These are phyloP conservation scores for Heliconius himera DNA, from an alignment of 1,140 invertebrate genomes.

Conservation along the genomic window DNA sequence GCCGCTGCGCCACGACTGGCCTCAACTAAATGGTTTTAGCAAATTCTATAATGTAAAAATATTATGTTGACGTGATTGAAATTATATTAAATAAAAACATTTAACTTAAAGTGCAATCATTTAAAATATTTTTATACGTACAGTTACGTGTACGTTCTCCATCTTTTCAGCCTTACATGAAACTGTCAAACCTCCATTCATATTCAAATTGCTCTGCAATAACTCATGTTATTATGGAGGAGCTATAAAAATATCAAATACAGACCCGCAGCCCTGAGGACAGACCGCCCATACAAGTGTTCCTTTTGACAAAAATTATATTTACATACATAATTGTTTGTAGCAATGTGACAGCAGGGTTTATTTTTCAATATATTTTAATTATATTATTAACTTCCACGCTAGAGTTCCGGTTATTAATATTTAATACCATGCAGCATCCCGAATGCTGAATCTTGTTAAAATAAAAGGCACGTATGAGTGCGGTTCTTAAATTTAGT, in stretches of 20 bases:
- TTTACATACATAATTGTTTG: conserved; percentile 18
- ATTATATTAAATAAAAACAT: not conserved
- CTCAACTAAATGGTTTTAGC: not conserved
- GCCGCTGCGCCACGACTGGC: too few species aligned
- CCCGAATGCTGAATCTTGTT: conserved; percentile 24
- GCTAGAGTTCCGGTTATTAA: not conserved
- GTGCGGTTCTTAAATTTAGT: conserved; percentile 40
- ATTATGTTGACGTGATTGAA: not conserved
- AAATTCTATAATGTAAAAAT: not conserved
- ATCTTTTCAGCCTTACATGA: conserved; percentile 55
- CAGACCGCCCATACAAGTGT: conserved; percentile 18
- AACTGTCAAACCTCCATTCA: conserved; percentile 72
- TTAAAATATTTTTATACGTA: not conserved
- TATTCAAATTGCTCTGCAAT: conserved; percentile 73
- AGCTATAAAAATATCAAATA: conserved; percentile 77
- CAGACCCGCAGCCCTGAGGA: conserved; percentile 49
- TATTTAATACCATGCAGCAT: not conserved
- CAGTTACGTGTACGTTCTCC: conserved; percentile 33
- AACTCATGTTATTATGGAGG: conserved; percentile 73
- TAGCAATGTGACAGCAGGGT: not conserved
- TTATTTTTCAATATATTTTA: conserved; percentile 8
- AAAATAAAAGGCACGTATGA: conserved; percentile 36
- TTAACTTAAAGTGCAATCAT: not conserved
- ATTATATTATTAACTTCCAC: not conserved
- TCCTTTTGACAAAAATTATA: conserved; percentile 5